Base-by-base conservation (phyloP, 1,140 invertebrate genomes). In the Oedothorax gibbosus region DNA sequence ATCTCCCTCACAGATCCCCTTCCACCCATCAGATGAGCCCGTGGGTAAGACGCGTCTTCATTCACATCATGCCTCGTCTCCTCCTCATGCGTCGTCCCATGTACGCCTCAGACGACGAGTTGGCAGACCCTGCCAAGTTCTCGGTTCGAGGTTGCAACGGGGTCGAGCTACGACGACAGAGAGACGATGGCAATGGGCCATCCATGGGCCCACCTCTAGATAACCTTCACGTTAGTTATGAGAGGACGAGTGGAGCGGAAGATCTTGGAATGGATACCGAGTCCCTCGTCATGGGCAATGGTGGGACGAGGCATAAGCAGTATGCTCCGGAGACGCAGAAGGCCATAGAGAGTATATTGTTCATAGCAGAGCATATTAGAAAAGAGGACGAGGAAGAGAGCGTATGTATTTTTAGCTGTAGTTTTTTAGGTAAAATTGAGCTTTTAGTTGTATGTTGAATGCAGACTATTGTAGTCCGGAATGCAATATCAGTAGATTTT, bases 281-380 rank as follows among this genome's bases (percentile, higher is more conserved):
- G n/a, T 60, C 75, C 18, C 56, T 84, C 35, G 62, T 84, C 20
- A 69, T 84, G 51, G 81, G 81, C n/a, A 84, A 84, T 66, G 68
- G 80, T 56, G 60, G 20, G 3, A 1, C 49, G 15, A 50, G 79
- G 12, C 66, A 85, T 35, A 75, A 77, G 51, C 85, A 64, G 51
- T 86, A 86, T 50, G 49, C 87, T 54, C 93, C 95, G 4, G 96
- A 98, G 88, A 94, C 98, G 20, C 92, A 97, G 85, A 94, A 95
- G 71, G 97, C 97, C 57, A 92, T 99, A 62, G 94, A 98, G 90
- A 96, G 97, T 86, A 97, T 99, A 35, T 92, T 96, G 87, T 99
- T 98, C 91, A 99, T 99, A 89, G 97, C 97, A 21, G 96, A 99
- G 90, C 97, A 99, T 90, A 97, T 99, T 88, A 97, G 97, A 91